phyloP scores from a whole-genome alignment of 2,113 vertebrate species.

The Ivindomyrus marchei region DNA sequence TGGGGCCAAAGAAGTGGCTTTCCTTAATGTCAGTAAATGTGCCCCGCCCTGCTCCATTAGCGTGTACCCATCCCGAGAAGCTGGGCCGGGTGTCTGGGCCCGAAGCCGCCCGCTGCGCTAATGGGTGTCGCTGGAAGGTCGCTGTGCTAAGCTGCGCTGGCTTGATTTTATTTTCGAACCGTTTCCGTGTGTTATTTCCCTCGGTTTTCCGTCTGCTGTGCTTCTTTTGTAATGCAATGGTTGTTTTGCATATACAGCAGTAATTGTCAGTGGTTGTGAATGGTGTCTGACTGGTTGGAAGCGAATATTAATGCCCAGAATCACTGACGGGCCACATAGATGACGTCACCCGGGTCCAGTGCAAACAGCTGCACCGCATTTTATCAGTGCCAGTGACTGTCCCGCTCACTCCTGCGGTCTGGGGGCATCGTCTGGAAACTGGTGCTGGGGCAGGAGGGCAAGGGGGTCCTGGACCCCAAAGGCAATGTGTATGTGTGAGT shows the following conservation, averaged over 20 bases:
- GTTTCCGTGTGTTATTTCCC: neutral
- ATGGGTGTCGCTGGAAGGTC: neutral
- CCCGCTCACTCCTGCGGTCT: neutral
- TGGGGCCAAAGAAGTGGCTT: neutral
- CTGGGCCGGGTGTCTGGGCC: neutral
- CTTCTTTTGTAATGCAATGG: neutral
- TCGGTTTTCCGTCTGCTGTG: neutral
- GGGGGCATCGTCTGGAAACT: neutral
- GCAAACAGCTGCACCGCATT: neutral
- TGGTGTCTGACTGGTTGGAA: neutral
- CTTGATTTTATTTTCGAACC: neutral
- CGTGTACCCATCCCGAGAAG: neutral
- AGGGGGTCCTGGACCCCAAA: neutral
- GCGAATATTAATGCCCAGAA: neutral
- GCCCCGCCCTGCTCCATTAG: neutral
- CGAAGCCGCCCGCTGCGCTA: neutral
- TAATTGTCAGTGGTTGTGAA: neutral
- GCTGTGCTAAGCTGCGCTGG: neutral
- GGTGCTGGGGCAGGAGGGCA: neutral
- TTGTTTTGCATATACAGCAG: neutral
- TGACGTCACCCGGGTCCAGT: neutral
- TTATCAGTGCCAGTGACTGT: neutral
- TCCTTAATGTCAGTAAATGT: neutral
- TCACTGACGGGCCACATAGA: neutral
- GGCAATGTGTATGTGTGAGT: neutral